Evolutionary conservation across 2,797 vertebrate species (phyloP).

Genomic region (Lepus townsendii): DNA sequence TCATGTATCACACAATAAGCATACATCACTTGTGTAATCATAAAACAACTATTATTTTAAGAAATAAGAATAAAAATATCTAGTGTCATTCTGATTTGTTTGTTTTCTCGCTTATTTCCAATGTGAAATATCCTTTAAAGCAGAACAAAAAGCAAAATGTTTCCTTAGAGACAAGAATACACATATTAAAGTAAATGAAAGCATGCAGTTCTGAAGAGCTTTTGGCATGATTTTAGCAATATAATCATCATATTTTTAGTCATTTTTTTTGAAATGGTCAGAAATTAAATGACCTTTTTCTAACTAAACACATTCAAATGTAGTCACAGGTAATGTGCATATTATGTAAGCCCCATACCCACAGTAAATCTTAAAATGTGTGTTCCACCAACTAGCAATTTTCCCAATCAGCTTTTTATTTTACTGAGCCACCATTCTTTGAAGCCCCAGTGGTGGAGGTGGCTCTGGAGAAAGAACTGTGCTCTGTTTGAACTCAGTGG

Average conservation of each 20-base stretch:
- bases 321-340: constrained; percentile 34
- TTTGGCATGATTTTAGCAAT: constrained; percentile 25
- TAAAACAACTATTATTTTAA: neutral
- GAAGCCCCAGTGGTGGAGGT: constrained; percentile 61
- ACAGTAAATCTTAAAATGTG: constrained; percentile 10
- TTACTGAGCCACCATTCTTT: neutral
- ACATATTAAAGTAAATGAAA: constrained; percentile 29
- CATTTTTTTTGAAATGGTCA: neutral
- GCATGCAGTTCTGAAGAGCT: neutral
- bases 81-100: neutral
- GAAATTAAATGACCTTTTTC: constrained; percentile 72
- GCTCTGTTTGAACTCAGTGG: constrained; percentile 49
- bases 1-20: neutral
- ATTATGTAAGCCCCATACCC: constrained; percentile 62
- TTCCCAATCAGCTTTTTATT: constrained; percentile 71
- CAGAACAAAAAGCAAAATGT: constrained; percentile 1
- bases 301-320: neutral
- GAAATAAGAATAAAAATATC: neutral
- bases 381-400: constrained; percentile 59
- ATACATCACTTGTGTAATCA: neutral
- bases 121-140: constrained; percentile 34
- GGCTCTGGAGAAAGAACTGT: constrained; percentile 8
- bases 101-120: neutral
- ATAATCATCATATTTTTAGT: neutral
- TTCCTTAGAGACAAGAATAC: neutral